These are phyloP conservation scores for Cepaea nemoralis DNA, from an alignment of 1,140 invertebrate genomes.

Conservation along the genomic window DNA sequence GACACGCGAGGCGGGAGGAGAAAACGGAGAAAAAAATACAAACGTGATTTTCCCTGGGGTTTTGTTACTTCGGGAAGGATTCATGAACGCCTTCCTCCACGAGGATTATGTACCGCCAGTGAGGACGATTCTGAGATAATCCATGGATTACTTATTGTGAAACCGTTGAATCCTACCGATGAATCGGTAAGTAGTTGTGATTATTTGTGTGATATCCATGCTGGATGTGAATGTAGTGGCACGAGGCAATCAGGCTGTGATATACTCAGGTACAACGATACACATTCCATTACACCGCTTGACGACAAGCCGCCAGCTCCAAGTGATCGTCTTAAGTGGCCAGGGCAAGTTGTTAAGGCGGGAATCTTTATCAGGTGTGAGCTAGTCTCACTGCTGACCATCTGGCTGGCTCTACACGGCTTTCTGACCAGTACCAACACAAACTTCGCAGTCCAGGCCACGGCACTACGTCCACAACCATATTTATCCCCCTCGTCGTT, in stretches of 20 bases:
- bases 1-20: not conserved
- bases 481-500: conserved; percentile 9
- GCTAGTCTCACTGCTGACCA: not conserved
- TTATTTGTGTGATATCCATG: not conserved
- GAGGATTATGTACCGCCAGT: not conserved
- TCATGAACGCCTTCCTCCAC: not conserved
- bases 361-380: not conserved
- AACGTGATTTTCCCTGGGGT: not conserved
- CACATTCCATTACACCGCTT: not conserved
- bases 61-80: not conserved
- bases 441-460: not conserved
- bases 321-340: no score
- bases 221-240: not conserved
- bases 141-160: not conserved
- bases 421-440: not conserved
- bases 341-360: no score
- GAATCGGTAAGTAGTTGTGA: not conserved
- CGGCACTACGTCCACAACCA: not conserved
- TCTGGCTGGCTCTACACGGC: not conserved
- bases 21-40: conserved; percentile 23
- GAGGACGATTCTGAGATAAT: not conserved
- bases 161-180: not conserved
- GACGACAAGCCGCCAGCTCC: no score
- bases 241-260: not conserved
- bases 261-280: no score